phyloP scores from a whole-genome alignment of 2,888 invertebrate genomes.

The Frankliniella fusca region DNA sequence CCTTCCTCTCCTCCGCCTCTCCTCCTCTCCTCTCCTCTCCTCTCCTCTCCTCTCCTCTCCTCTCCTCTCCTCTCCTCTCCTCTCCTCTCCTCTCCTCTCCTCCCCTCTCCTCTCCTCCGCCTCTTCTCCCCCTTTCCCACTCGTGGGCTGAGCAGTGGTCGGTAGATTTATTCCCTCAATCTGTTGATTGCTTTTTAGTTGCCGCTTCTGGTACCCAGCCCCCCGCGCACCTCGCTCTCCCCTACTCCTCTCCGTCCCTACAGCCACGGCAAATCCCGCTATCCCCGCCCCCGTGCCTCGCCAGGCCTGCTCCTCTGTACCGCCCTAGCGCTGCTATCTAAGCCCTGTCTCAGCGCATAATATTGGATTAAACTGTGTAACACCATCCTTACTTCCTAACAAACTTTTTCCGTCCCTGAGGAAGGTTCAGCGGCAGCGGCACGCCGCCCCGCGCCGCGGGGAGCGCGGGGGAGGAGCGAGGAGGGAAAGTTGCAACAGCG shows the following conservation, averaged over 20 bases:
- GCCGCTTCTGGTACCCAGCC: background rate
- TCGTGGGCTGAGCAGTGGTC: background rate
- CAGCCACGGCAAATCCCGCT: background rate
- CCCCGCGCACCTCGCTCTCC: background rate
- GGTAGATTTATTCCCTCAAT: background rate
- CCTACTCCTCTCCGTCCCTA: background rate
- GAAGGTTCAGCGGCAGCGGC: background rate
- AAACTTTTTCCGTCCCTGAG: slow-evolving; percentile 21
- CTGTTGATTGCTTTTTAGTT: slow-evolving; percentile 21
- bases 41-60: too few relatives aligned
- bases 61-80: too few relatives aligned
- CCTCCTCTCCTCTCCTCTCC: too few relatives aligned
- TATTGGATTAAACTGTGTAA: slow-evolving; percentile 24
- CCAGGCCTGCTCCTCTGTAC: too few relatives aligned
- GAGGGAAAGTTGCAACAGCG: background rate
- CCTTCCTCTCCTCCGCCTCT: too few relatives aligned
- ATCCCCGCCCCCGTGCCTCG: background rate
- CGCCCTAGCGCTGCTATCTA: background rate
- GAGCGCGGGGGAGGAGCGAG: background rate
- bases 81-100: background rate
- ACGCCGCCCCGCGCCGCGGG: background rate
- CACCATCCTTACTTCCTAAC: slow-evolving; percentile 5
- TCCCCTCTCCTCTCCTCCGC: background rate
- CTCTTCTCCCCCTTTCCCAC: background rate
- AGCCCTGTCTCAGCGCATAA: slow-evolving; percentile 21